Base-by-base conservation (phyloP, 2,888 invertebrate species). In the Operophtera brumata region DNA sequence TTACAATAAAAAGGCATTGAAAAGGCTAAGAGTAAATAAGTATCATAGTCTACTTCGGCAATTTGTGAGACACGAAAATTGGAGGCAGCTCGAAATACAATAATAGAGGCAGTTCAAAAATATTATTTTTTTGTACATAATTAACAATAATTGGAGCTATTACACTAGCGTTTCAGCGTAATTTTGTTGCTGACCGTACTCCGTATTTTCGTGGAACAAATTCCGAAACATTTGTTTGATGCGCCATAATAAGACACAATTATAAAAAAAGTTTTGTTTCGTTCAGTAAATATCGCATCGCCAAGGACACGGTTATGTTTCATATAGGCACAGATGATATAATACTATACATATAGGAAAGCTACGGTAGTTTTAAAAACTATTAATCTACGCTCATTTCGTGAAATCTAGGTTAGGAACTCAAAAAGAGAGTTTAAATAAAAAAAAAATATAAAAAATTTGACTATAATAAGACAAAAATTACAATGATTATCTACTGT, bases 181-280 rank as follows among this genome's bases (percentile, higher is more conserved):
- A 80, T 86, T 84, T 73, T 52, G 67, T 56, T 86, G 86, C 86
- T 66, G 80, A 84, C 87, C 70, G 77, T 89, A 86, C 84, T 66
- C 62, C 63, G 69, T 72, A 71, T 78, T 84, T 89, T 89, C 89
- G 84, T 80, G 86, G 89, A 90, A 90, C 78, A 72, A 83, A 88
- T 86, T 85, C 87, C 84, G 69, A 78, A 84, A 77, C 88, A 86
- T 88, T 90, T 86, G 87, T 89, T 86, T 89, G 88, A 88, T 90
- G 88, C 84, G 77, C 75, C 75, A 80, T 90, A 90, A 90, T 90
- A 86, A 87, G 87, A 75, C 72, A 73, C 86, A 86, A 89, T 89
- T 90, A 89, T 86, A 78, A 30, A 85, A 85, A 85, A 76, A 77
- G 68, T 75, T 78, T 75, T 74, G 76, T 71, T 66, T 68, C 65